Evolutionary conservation across 2,113 vertebrate species (phyloP).

Genomic region (Chloropsis hardwickii): DNA sequence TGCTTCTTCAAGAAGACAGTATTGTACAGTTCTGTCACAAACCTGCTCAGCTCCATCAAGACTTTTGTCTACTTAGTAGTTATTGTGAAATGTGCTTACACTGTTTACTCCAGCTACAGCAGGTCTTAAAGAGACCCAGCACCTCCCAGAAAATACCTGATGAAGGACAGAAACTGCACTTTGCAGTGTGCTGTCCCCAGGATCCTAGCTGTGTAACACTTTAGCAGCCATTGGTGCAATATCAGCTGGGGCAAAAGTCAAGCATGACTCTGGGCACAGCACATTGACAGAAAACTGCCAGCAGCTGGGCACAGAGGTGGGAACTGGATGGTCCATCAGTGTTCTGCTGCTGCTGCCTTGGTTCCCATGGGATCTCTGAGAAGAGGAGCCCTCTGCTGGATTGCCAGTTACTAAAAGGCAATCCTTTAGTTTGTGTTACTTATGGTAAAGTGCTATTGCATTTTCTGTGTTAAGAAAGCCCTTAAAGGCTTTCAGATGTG

Average conservation of each 20-base stretch:
- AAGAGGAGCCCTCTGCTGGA: not conserved
- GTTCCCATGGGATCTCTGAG: not conserved
- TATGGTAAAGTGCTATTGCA: not conserved
- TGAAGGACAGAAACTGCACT: not conserved
- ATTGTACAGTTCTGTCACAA: not conserved
- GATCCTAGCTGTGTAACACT: not conserved
- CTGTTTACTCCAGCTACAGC: not conserved
- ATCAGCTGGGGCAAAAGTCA: not conserved
- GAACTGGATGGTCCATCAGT: not conserved
- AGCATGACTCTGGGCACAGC: not conserved
- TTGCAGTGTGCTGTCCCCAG: not conserved
- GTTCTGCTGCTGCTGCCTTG: not conserved
- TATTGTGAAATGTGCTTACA: not conserved
- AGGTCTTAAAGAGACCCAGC: not conserved
- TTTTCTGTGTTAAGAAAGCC: not conserved
- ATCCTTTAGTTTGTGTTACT: not conserved
- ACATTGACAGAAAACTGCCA: not conserved
- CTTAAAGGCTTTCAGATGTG: not conserved
- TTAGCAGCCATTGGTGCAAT: not conserved
- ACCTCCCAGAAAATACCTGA: not conserved
- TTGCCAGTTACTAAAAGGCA: not conserved
- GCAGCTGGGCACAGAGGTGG: not conserved
- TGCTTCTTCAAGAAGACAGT: not conserved
- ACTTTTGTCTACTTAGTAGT: not conserved
- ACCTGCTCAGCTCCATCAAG: not conserved